Evolutionary conservation across 35 echinoderm and acorn worm genomes (phyloP).

Genomic region (Heliocidaris tuberculata): DNA sequence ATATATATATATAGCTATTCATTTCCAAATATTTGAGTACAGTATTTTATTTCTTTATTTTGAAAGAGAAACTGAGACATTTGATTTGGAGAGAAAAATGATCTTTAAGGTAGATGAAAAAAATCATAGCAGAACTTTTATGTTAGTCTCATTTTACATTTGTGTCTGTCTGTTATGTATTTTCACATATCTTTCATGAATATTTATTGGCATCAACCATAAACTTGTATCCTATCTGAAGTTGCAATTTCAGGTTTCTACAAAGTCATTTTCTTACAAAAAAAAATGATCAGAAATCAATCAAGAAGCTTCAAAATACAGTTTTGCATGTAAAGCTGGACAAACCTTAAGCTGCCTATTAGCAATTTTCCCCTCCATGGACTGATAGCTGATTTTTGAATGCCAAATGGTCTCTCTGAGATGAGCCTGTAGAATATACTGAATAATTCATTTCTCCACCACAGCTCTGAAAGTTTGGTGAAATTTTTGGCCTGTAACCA

Average conservation of each 20-base stretch:
- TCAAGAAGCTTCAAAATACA: background rate
- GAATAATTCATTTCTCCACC: background rate
- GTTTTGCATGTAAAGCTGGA: background rate
- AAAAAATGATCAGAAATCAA: background rate
- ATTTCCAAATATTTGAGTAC: too few relatives aligned
- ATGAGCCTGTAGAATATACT: background rate
- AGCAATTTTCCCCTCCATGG: background rate
- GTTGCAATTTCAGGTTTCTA: background rate
- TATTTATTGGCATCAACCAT: background rate
- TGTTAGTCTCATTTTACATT: background rate
- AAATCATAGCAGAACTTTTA: background rate
- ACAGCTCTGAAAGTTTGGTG: background rate
- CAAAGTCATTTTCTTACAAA: background rate
- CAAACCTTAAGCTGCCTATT: too few relatives aligned
- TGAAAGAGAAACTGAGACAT: too few relatives aligned
- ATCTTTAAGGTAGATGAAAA: background rate
- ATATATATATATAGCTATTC: too few relatives aligned
- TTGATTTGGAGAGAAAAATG: too few relatives aligned
- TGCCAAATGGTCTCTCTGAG: background rate
- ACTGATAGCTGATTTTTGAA: background rate
- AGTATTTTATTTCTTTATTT: too few relatives aligned
- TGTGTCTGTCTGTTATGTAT: background rate
- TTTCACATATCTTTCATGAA: background rate
- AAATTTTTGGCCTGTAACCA: too few relatives aligned
- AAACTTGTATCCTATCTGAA: background rate